A percentile compares a stretch with the other conserved stretches of the same genome.
These are phyloP conservation scores for Cyphomyrmex costatus DNA, from an alignment of 1,140 invertebrate species.

Conservation along the genomic window DNA sequence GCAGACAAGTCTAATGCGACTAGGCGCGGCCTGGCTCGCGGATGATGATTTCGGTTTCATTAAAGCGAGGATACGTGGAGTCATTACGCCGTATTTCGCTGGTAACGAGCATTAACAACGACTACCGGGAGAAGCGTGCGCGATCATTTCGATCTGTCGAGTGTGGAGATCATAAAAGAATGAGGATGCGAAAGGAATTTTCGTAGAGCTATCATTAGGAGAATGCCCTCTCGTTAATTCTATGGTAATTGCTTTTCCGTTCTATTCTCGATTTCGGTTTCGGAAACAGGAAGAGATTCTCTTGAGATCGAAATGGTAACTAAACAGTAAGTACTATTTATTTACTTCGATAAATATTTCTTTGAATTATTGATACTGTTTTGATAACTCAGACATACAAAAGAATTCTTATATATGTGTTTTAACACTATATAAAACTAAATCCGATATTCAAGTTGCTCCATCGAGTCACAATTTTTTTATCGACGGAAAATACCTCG, in stretches of 20 bases:
- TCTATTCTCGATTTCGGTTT: background rate
- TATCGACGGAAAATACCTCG: too few relatives aligned
- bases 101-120: conserved; percentile 16
- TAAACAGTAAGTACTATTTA: background rate
- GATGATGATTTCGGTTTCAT: conserved; percentile 83
- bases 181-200: conserved; percentile 15
- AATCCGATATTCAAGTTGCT: too few relatives aligned
- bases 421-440: too few relatives aligned
- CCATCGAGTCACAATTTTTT: too few relatives aligned
- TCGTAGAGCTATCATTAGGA: background rate
- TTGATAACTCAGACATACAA: too few relatives aligned
- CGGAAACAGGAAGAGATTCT: background rate
- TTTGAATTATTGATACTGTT: too few relatives aligned
- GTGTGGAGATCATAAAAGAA: background rate
- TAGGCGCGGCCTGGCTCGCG: conserved; percentile 72
- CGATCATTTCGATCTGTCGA: conserved; percentile 32
- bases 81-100: conserved; percentile 20
- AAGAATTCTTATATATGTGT: too few relatives aligned
- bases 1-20: conserved; percentile 66
- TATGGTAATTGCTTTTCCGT: background rate
- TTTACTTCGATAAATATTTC: too few relatives aligned
- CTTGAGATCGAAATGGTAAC: background rate
- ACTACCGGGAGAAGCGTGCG: conserved; percentile 11
- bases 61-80: conserved; percentile 23
- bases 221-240: conserved; percentile 7